phyloP scores from a whole-genome alignment of 2,888 invertebrate genomes.

The Scaptomyza parva region DNA sequence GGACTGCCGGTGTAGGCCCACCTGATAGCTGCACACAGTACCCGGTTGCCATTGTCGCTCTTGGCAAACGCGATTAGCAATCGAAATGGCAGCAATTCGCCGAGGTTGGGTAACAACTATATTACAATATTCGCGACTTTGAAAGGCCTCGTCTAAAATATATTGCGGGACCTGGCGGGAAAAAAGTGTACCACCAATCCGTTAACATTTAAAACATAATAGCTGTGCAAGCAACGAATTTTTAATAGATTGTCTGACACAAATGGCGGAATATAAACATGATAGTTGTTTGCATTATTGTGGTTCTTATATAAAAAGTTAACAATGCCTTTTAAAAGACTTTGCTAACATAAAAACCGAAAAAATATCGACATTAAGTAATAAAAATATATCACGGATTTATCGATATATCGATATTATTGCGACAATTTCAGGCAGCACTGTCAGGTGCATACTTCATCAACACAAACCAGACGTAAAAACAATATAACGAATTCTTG shows the following conservation, averaged over 20 bases:
- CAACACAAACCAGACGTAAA: neutral
- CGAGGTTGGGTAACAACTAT: conserved; percentile 97
- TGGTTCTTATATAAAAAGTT: too few species aligned
- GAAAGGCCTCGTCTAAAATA: conserved; percentile 92
- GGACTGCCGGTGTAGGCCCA: conserved; percentile 80
- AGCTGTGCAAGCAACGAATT: conserved; percentile 4
- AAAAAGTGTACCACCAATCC: conserved; percentile 21
- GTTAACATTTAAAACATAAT: conserved; percentile 5
- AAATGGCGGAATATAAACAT: too few species aligned
- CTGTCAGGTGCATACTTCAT: neutral
- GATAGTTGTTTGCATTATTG: too few species aligned
- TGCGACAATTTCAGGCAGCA: neutral
- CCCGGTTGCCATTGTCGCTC: conserved; percentile 94
- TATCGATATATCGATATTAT: neutral
- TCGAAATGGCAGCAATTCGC: conserved; percentile 95
- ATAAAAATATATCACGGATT: neutral
- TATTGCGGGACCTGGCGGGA: conserved; percentile 91
- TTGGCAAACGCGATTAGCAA: conserved; percentile 92
- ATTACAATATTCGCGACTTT: conserved; percentile 89
- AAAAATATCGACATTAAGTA: neutral
- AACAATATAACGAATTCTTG: neutral
- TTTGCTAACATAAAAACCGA: too few species aligned
- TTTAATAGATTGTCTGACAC: neutral
- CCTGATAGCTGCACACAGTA: conserved; percentile 95
- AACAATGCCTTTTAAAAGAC: too few species aligned